A percentile compares a stretch with the other conserved stretches of the same genome.
These are phyloP conservation scores for Daptonema setosum DNA, from an alignment of 2,888 invertebrate species.

Conservation along the genomic window DNA sequence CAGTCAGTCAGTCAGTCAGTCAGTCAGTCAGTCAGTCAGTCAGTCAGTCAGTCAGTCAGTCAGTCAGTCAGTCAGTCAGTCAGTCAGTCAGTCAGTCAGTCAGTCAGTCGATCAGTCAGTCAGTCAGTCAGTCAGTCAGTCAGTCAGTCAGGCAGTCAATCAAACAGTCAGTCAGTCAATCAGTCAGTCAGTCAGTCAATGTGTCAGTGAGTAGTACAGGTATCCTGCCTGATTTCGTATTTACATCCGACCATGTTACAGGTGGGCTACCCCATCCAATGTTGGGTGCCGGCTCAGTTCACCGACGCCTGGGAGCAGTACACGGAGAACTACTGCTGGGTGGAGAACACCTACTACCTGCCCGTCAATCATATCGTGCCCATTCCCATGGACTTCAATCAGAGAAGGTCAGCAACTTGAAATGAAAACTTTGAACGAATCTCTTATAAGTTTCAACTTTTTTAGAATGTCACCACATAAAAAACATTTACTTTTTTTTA, in stretches of 20 bases:
- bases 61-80: too few relatives aligned
- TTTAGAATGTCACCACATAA: neutral
- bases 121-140: too few relatives aligned
- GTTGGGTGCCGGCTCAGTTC: conserved; percentile 35
- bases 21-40: too few relatives aligned
- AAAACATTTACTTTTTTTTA: neutral
- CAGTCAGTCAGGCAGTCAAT: too few relatives aligned
- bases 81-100: too few relatives aligned
- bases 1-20: too few relatives aligned
- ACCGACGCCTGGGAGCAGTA: conserved; percentile 34
- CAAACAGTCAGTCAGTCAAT: too few relatives aligned
- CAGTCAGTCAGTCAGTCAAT: neutral
- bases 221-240: neutral
- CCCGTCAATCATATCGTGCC: conserved; percentile 23
- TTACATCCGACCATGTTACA: too few relatives aligned
- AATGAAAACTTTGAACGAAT: neutral
- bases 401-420: neutral
- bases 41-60: too few relatives aligned
- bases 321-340: conserved; percentile 36
- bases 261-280: conserved; percentile 25
- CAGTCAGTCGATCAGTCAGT: too few relatives aligned
- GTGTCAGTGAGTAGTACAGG: neutral
- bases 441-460: neutral
- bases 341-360: conserved; percentile 35
- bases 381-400: neutral